Evolutionary conservation across 2,888 invertebrate species (phyloP).

Genomic region (Lithodes maja): DNA sequence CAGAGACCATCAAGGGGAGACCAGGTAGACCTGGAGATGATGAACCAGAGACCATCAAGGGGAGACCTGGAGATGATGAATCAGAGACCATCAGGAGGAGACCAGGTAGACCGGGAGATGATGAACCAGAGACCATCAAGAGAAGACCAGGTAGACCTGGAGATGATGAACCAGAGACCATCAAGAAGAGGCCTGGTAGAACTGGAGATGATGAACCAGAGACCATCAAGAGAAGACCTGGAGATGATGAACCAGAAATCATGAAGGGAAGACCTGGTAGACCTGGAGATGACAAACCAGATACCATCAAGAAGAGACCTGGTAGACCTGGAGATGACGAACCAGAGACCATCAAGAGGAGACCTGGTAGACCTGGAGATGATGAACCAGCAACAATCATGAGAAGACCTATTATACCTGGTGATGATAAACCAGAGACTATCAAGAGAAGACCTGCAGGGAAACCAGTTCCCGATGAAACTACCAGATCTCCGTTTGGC

Average conservation of each 20-base stretch:
- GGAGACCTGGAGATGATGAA: constrained; percentile 11
- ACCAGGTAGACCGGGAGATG: constrained; percentile 15
- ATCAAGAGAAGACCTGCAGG: constrained; percentile 12
- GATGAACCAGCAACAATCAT: constrained; percentile 20
- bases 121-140: constrained; percentile 28
- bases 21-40: neutral
- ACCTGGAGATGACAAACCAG: constrained; percentile 38
- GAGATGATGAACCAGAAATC: constrained; percentile 33
- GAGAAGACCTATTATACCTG: neutral
- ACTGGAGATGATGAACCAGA: constrained; percentile 37
- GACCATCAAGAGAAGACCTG: constrained; percentile 33
- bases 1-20: constrained; percentile 24
- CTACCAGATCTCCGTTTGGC: neutral
- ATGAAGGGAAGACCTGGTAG: constrained; percentile 14
- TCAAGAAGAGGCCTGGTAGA: constrained; percentile 29
- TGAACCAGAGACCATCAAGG: constrained; percentile 14
- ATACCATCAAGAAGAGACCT: constrained; percentile 29
- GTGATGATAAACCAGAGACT: neutral
- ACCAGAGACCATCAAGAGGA: constrained; percentile 30
- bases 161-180: constrained; percentile 28
- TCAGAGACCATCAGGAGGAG: constrained; percentile 27
- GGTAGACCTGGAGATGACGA: constrained; percentile 35
- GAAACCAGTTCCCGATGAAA: constrained; percentile 25
- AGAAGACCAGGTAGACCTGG: constrained; percentile 26
- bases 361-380: constrained; percentile 16